Base-by-base conservation (phyloP, 1,140 invertebrate genomes). In the Wiebesia pumilae region DNA sequence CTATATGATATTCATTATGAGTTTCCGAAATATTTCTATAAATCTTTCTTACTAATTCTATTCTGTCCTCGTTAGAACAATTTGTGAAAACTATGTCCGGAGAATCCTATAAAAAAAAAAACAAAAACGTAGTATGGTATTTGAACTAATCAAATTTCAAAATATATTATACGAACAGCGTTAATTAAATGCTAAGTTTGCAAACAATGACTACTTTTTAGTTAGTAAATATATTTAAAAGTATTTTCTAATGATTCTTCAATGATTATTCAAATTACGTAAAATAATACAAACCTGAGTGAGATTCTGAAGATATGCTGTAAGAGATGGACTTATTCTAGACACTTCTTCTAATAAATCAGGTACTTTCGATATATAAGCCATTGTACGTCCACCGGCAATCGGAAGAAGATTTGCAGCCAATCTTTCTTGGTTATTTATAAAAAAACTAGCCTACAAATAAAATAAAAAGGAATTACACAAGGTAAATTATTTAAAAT, bases 321-420 rank as follows among this genome's bases (percentile, higher is more conserved):
- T 95, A 0, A 97, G 90, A 19, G 95, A 92, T 30, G 97, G 96
- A 87, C 95, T 96, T 54, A 97, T 94, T 77, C 95, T 95, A 12
- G 96, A 95, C 65, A 97, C 92, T 90, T 96, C 95, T 81, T 96
- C 95, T 33, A 95, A 94, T 43, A 95, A 93, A 87, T 95, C 92
- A 33, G 94, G 93, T 24, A 95, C 94, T 79, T 93, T 93, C 9
- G 95, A 93, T 19, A 97, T 92, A 89, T 95, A 95, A 62, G 95
- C 94, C 89, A 95, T 95, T n/a, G 97, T 90, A 88, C 97, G 93
- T 89, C 96, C 95, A n/a, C 96, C 97, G 47, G 95, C 96, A 65
- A 98, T 95, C 12, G 95, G 94, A 3, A 98, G 91, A 67, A 98
- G 93, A 89, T 96, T 94, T 30, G 94, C 92, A 24, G 96, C 96